Base-by-base conservation (phyloP, 2,113 vertebrate species). In the Larimichthys polyactis region DNA sequence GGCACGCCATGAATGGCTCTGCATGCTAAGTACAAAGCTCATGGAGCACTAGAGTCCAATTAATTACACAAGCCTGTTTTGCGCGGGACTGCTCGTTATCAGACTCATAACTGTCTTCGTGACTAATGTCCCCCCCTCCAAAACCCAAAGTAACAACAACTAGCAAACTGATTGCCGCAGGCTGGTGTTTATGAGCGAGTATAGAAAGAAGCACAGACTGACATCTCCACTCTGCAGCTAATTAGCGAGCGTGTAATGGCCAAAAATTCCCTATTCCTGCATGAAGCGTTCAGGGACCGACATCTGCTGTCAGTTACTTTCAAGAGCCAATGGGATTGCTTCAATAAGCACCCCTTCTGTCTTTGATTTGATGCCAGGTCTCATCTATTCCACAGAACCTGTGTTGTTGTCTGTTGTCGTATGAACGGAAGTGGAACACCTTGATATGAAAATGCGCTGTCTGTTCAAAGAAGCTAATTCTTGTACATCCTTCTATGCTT, bases 61-160 rank as follows among this genome's bases (percentile, higher is more conserved):
- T 89, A 89, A 92, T 86, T 88, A 89, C 65, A 59, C 77, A 79
- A 83, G 78, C 68, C 79, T 78, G 74, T 86, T 89, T 90, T 69
- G 83, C 11, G 29, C 67, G 70, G 64, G 72, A 58, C 27, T 51
- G 84, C 85, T 89, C 29, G 79, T 89, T 89, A 89, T 89, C 89
- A 22, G 46, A 71, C 81, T 88, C 73, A 84, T 89, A 85, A 91
- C 90, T 70, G 76, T 84, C 72, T 76, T n/a, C 5, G 48, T 89
- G 88, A 90, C 67, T 80, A 78, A 87, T 87, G 71, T 48, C 75
- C 70, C 58, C 58, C 49, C 65, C 63, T 76, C 36, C 55, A 71
- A 82, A 84, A 82, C 63, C 44, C 71, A 88, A 63, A 83, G 65
- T 66, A 87, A 71, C 81, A 81, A 27, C 73, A 78, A 73, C 64